Evolutionary conservation across 1,140 invertebrate species (phyloP).

Genomic region (Bombus turneri): DNA sequence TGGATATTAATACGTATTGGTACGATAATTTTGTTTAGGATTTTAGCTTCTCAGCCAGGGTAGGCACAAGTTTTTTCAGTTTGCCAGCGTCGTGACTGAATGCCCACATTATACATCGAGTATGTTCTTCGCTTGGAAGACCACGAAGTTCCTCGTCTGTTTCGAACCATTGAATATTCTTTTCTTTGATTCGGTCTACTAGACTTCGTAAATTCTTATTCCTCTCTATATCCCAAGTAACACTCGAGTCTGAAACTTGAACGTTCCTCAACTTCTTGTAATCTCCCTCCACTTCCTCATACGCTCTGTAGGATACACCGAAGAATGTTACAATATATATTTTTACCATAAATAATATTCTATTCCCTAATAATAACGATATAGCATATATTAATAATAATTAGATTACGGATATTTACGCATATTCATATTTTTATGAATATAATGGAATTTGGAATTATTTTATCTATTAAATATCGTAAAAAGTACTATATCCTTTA

Average conservation of each 20-base stretch:
- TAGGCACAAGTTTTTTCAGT: conserved; percentile 74
- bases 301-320: conserved; percentile 58
- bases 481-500: too few relatives aligned
- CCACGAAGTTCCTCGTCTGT: conserved; percentile 70
- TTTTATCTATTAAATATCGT: too few relatives aligned
- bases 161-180: conserved; percentile 70
- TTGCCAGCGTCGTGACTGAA: conserved; percentile 76
- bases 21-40: not conserved
- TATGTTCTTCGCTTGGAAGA: conserved; percentile 75
- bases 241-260: conserved; percentile 64
- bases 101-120: conserved; percentile 77
- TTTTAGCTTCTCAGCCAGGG: conserved; percentile 70
- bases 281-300: conserved; percentile 73
- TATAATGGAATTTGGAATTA: too few relatives aligned
- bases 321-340: not conserved
- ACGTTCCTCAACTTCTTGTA: conserved; percentile 74
- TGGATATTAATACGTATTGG: too few relatives aligned
- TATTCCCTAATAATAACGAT: not conserved
- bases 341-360: not conserved
- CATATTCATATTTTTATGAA: too few relatives aligned
- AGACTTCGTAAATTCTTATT: conserved; percentile 72
- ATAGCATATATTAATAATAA: not conserved
- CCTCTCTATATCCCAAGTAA: conserved; percentile 79
- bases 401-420: too few relatives aligned
- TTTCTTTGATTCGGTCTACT: conserved; percentile 66